Conservation (phyloP, 2,113 vertebrate species). For the Mesocricetus auratus region DNA sequence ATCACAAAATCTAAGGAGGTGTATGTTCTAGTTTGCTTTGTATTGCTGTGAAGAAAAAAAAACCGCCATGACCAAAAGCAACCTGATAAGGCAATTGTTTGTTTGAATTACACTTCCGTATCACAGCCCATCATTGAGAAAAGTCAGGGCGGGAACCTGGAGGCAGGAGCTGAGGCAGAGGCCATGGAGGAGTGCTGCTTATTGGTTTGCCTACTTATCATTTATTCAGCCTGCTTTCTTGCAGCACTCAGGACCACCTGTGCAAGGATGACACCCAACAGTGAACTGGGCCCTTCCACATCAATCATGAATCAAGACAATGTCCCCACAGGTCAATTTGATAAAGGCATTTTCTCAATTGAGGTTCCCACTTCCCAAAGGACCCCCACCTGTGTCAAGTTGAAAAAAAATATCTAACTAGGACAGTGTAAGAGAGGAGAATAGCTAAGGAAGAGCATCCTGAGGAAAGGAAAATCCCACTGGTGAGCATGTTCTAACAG, state of each 20-base stretch:
- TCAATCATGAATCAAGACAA: not conserved
- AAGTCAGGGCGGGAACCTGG: not conserved
- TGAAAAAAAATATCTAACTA: not conserved
- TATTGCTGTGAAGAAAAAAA: not conserved
- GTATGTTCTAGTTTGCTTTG: not conserved
- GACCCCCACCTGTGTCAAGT: not conserved
- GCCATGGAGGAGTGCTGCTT: not conserved
- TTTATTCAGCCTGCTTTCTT: not conserved
- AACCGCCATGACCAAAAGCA: not conserved
- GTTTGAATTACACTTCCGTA: not conserved
- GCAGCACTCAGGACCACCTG: no score
- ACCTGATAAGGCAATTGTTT: not conserved
- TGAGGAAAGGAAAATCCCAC: not conserved
- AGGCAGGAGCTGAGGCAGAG: not conserved
- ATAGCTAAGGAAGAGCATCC: not conserved
- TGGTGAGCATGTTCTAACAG: not conserved
- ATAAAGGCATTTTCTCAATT: not conserved
- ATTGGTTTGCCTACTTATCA: not conserved
- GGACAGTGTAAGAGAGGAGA: not conserved
- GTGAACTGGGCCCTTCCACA: not conserved
- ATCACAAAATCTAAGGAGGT: not conserved
- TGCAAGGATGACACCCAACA: not conserved
- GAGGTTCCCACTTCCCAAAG: not conserved
- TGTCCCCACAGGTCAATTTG: not conserved
- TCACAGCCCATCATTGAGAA: not conserved